Evolutionary conservation across 2,888 invertebrate genomes (phyloP), one percentile per base, ranked within the genome.

Genomic region (Therioaphis trifolii): DNA sequence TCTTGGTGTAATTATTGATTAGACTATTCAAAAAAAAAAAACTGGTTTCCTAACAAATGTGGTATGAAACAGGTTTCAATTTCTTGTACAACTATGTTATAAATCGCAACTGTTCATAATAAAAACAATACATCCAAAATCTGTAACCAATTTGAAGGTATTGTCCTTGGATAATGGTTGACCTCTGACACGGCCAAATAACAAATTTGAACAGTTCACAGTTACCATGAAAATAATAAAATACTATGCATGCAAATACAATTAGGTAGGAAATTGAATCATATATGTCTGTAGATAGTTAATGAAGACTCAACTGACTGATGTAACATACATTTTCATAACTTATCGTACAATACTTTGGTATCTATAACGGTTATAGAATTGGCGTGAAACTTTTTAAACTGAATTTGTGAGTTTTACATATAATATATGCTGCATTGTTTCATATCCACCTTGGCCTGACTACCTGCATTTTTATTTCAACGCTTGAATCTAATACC

Each of bases 101-200:
- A 82, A 82, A 82, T 63, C 4, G 24, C 40, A 49, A 72, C 24
- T 27, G 24, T 18, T 49, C 15, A 72, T 27, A 71, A 79, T 27
- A 35, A 49, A 12, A 78, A 72, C 46, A 24, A 52, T 66, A 12
- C 24, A 74, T 82, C 63, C 61, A 66, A 82, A 82, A 74, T 82
- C 82, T 74, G 82, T 66, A 82, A 82, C 74, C 74, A 63, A 82
- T 82, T 63, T 4, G 82, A 74, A 82, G 63, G 63, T 74, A 82
- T 72, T 66, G 24, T 52, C 82, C 82, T 82, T 82, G 82, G 24
- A 74, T 63, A 52, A 66, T 29, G n/a, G 24, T 12, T 14, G 63
- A 66, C 74, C 82, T 82, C 35, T 82, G 74, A 82, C 74, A 82
- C 74, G 82, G 82, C 74, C 24, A 66, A 63, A 82, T 3, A 74